Evolutionary conservation across 1,140 invertebrate species (phyloP).

Genomic region (Uloborus diversus): DNA sequence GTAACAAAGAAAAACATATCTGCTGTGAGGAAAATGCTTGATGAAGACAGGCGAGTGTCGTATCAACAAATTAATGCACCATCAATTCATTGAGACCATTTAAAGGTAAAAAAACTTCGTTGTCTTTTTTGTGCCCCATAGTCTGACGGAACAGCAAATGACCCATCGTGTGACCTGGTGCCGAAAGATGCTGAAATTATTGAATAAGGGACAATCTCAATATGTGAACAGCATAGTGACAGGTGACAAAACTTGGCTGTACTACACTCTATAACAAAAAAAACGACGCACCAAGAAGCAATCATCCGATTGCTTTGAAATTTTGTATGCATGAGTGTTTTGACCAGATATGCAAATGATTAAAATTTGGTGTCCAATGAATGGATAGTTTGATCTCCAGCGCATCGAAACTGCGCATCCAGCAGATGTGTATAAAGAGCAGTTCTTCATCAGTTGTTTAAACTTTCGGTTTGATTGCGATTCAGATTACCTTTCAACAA

Average conservation of each 20-base stretch:
- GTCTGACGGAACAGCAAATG: neutral
- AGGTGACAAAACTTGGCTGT: neutral
- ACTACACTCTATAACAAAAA: too few species aligned
- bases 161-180: neutral
- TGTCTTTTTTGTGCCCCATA: neutral
- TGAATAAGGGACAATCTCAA: neutral
- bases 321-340: too few species aligned
- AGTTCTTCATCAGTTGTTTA: too few species aligned
- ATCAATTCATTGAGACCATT: neutral
- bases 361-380: too few species aligned
- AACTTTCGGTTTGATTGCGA: too few species aligned
- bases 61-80: neutral
- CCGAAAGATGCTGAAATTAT: neutral
- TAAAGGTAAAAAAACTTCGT: neutral
- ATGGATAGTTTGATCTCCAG: too few species aligned
- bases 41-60: neutral
- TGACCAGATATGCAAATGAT: too few species aligned
- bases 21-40: neutral
- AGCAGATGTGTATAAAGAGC: too few species aligned
- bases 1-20: neutral
- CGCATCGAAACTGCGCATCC: too few species aligned
- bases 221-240: neutral
- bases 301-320: too few species aligned
- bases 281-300: too few species aligned
- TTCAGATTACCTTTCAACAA: too few species aligned